phyloP scores from a whole-genome alignment of 2,888 invertebrate genomes.

The Brenthis hecate region DNA sequence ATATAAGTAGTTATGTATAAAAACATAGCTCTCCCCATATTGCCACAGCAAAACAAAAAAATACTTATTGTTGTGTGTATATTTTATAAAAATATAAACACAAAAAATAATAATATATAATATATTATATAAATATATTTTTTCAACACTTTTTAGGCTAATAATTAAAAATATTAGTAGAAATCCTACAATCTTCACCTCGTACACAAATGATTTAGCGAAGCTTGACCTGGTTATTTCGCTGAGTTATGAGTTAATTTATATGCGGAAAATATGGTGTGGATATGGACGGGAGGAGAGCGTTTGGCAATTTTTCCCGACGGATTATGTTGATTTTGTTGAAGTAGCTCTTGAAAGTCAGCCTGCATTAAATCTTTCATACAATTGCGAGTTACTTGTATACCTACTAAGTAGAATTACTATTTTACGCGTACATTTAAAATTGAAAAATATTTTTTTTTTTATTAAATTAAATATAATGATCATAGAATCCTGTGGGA shows the following conservation, averaged over 20 bases:
- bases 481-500: too few relatives aligned
- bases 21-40: too few relatives aligned
- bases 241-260: constrained; percentile 66
- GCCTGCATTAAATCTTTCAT: constrained; percentile 32
- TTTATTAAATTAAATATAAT: too few relatives aligned
- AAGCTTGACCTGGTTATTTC: constrained; percentile 59
- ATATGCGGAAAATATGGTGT: constrained; percentile 58
- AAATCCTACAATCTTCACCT: constrained; percentile 35
- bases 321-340: constrained; percentile 43
- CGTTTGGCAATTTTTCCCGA: constrained; percentile 43
- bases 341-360: constrained; percentile 35
- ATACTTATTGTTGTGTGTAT: too few relatives aligned
- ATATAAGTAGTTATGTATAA: too few relatives aligned
- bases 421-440: neutral
- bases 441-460: neutral
- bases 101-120: too few relatives aligned
- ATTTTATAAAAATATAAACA: neutral
- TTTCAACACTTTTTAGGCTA: constrained; percentile 10
- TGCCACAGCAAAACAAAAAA: too few relatives aligned
- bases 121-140: neutral
- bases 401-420: neutral
- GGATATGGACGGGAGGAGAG: constrained; percentile 45
- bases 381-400: constrained; percentile 18
- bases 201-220: constrained; percentile 56
- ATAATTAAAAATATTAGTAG: constrained; percentile 33